These are phyloP conservation scores for Isaurus tuberculatus DNA, from an alignment of 92 coral and sea anemone genomes.

Conservation along the genomic window DNA sequence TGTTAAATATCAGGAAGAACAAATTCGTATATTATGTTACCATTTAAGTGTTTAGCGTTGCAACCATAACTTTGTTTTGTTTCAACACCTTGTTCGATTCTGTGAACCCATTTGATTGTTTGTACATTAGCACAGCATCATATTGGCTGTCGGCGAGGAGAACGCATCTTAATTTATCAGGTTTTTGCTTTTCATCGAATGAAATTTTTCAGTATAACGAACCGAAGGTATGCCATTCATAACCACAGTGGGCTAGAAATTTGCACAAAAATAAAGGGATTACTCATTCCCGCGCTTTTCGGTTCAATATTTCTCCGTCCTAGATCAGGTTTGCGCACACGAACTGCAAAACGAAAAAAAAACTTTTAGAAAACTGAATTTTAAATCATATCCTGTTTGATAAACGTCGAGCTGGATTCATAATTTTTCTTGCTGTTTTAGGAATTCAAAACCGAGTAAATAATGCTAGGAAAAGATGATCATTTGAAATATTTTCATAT, in stretches of 20 bases:
- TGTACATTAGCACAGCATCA: conserved; percentile 18
- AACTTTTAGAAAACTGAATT: background rate
- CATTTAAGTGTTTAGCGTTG: background rate
- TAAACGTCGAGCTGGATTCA: background rate
- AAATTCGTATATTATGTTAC: background rate
- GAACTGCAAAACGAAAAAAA: background rate
- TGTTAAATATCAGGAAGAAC: background rate
- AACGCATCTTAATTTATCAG: background rate
- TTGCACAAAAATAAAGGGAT: background rate
- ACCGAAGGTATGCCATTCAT: background rate
- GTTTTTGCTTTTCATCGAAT: background rate
- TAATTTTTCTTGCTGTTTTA: background rate
- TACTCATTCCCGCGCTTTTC: conserved; percentile 27
- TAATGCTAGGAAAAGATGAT: background rate
- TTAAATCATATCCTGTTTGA: background rate
- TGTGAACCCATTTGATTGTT: conserved; percentile 13
- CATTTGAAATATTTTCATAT: background rate
- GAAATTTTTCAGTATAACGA: background rate
- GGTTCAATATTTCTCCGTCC: background rate
- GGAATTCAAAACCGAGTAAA: background rate
- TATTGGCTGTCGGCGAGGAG: conserved; percentile 21
- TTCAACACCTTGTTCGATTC: background rate
- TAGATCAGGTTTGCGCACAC: background rate
- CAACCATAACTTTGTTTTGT: conserved; percentile 17
- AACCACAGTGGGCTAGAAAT: background rate